phyloP scores from a whole-genome alignment of 2,113 vertebrate species.

The Calidris pugnax region DNA sequence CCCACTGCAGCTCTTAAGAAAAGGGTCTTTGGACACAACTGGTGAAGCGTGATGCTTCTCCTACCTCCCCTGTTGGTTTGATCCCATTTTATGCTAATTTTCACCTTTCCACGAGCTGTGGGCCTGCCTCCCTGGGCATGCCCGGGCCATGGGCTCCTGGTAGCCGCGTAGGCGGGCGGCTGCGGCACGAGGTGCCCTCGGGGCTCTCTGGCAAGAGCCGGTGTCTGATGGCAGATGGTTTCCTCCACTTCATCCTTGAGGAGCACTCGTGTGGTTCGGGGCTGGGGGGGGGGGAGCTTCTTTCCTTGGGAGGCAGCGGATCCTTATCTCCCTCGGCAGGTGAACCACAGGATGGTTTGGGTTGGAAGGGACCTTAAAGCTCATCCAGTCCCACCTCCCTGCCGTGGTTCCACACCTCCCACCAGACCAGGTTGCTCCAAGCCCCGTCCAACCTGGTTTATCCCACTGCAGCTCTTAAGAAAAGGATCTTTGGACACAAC shows the following conservation, averaged over 20 bases:
- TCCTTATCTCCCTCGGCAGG: too few species aligned
- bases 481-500: too few species aligned
- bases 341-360: background rate
- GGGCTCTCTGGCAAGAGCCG: background rate
- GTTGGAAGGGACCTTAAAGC: background rate
- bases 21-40: background rate
- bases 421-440: background rate
- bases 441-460: background rate
- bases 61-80: background rate
- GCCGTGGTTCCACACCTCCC: background rate
- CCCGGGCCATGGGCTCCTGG: rapidly evolving
- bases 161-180: background rate
- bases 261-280: rapidly evolving
- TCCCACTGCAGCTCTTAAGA: too few species aligned
- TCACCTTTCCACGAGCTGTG: rapidly evolving
- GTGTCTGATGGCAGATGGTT: background rate
- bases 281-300: too few species aligned
- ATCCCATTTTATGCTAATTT: background rate
- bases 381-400: background rate
- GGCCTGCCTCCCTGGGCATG: background rate
- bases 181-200: rapidly evolving
- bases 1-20: background rate
- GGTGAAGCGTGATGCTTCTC: rapidly evolving
- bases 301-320: background rate
- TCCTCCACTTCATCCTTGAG: background rate